These are phyloP conservation scores for Palythoa grandiflora DNA, from an alignment of 92 coral and sea anemone species.

Conservation along the genomic window DNA sequence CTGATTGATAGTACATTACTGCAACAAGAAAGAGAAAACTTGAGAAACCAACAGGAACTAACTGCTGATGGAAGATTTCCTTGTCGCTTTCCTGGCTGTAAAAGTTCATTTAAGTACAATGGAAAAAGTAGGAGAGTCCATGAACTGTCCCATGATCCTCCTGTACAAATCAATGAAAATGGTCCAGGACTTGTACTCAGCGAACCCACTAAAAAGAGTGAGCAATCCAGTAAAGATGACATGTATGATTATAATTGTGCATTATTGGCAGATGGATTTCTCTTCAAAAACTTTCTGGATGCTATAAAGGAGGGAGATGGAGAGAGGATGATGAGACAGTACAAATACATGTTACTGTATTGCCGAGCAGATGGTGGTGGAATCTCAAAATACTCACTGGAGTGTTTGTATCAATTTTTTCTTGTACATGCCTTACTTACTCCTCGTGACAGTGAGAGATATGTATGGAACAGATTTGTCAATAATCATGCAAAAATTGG, in stretches of 20 bases:
- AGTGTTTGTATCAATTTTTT: conserved; percentile 24
- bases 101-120: conserved; percentile 67
- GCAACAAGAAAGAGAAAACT: conserved; percentile 59
- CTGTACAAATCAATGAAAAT: neutral
- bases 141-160: conserved; percentile 61
- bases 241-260: conserved; percentile 59
- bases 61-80: conserved; percentile 72
- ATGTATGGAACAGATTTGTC: conserved; percentile 53
- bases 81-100: conserved; percentile 71
- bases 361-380: conserved; percentile 33
- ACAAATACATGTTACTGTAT: conserved; percentile 18
- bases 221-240: conserved; percentile 57
- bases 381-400: conserved; percentile 6
- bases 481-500: conserved; percentile 39
- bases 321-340: conserved; percentile 35
- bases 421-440: conserved; percentile 40
- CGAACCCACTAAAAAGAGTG: conserved; percentile 30
- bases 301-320: conserved; percentile 45
- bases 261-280: conserved; percentile 57
- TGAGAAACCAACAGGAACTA: conserved; percentile 55
- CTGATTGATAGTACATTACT: conserved; percentile 42
- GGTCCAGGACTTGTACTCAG: neutral
- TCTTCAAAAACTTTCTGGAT: conserved; percentile 61
- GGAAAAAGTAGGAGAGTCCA: conserved; percentile 69
- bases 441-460: conserved; percentile 35